phyloP scores from a whole-genome alignment of 2,113 vertebrate species.

The Echinops telfairi region DNA sequence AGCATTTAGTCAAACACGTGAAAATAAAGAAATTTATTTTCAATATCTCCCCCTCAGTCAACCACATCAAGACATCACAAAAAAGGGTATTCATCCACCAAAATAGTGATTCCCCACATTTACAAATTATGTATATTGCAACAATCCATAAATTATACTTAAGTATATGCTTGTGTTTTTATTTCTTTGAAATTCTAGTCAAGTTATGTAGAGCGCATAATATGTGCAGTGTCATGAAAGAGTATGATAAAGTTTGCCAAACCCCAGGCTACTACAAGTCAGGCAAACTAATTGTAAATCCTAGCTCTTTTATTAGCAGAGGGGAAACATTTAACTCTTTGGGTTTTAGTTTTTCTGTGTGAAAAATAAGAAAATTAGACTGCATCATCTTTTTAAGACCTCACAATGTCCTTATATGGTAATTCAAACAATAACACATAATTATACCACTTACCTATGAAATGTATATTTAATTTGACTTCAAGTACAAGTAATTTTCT shows the following conservation, averaged over 20 bases:
- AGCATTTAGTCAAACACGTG: slow-evolving; percentile 34
- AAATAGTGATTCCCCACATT: slow-evolving; percentile 15
- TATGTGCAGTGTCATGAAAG: background rate
- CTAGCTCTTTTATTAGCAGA: background rate
- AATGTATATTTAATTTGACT: slow-evolving; percentile 7
- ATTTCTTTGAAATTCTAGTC: slow-evolving; percentile 52
- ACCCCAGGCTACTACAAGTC: background rate
- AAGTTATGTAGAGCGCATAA: background rate
- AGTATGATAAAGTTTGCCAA: background rate
- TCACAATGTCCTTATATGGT: background rate
- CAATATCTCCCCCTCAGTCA: slow-evolving; percentile 13
- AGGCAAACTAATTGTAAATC: background rate
- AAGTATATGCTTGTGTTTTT: background rate
- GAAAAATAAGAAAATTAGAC: background rate
- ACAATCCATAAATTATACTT: background rate
- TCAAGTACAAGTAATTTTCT: background rate
- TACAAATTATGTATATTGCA: slow-evolving; percentile 51
- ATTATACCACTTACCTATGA: background rate
- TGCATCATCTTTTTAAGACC: slow-evolving; percentile 19
- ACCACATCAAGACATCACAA: background rate
- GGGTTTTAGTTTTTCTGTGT: background rate
- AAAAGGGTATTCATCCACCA: slow-evolving; percentile 1
- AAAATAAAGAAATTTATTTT: slow-evolving; percentile 54
- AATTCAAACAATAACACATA: background rate
- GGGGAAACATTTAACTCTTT: slow-evolving; percentile 2